A percentile compares a stretch with the other conserved stretches of the same genome.
Conservation (phyloP, 2,888 invertebrate species). For the Plusia festucae region DNA sequence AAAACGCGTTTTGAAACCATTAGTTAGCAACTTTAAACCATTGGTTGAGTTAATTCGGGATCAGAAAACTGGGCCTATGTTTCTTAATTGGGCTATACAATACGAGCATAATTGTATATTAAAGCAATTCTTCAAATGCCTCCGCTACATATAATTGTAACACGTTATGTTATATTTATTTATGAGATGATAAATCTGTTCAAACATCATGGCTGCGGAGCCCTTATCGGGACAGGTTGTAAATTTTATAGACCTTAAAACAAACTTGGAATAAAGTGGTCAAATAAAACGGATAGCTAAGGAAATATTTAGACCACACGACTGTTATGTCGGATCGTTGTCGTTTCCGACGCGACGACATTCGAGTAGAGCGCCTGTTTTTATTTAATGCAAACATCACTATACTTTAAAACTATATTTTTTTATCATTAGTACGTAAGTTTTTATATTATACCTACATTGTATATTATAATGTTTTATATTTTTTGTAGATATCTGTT, state of each 20-base stretch:
- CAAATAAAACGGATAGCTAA: constrained; percentile 62
- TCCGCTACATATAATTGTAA: constrained; percentile 53
- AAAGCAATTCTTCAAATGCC: constrained; percentile 28
- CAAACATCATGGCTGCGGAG: constrained; percentile 60
- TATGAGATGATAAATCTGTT: constrained; percentile 75
- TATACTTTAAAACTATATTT: too few relatives aligned
- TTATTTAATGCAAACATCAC: too few relatives aligned
- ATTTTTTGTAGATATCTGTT: too few relatives aligned
- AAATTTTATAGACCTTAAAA: constrained; percentile 76
- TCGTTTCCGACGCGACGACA: background rate
- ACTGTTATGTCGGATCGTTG: constrained; percentile 31
- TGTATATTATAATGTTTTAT: too few relatives aligned
- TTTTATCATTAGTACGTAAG: too few relatives aligned
- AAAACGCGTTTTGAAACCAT: too few relatives aligned
- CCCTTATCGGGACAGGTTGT: constrained; percentile 70
- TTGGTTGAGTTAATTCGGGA: too few relatives aligned
- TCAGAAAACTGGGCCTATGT: too few relatives aligned
- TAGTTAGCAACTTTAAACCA: too few relatives aligned
- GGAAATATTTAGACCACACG: constrained; percentile 33
- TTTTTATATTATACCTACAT: too few relatives aligned
- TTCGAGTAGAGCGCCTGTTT: background rate
- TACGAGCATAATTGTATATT: too few relatives aligned
- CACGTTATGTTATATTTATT: constrained; percentile 70
- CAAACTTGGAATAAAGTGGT: constrained; percentile 69
- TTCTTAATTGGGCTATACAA: too few relatives aligned